Evolutionary conservation across 2,888 invertebrate genomes (phyloP), one percentile per base, ranked within the genome.

Genomic region (Pristionchus fissidentatus): DNA sequence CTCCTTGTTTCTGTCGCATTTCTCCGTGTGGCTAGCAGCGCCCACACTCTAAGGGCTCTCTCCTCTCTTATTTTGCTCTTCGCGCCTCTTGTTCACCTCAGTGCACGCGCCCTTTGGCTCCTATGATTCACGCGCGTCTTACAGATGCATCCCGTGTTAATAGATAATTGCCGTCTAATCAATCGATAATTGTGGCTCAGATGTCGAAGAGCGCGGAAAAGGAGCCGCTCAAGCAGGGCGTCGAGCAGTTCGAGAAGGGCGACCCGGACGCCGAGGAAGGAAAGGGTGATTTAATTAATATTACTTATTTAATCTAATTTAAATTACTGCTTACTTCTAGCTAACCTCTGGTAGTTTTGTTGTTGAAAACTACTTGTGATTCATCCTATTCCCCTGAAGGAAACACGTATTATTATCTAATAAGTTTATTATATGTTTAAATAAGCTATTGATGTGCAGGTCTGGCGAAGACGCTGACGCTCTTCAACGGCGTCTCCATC

Each of bases 401-500:
- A 8, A 32, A 35, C 38, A 32, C n/a, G 38, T 75, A 29, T 32
- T 15, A 75, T 41, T 13, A 35, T 32, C 43, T 41, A n/a, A n/a
- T n/a, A n/a, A 29, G 52, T 22, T 10, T 13, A 38, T 49, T 2
- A 19, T 29, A 26, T 52, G 26, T 52, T 57, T 29, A 29, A 35
- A 38, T 55, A 3, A 26, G 19, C 13, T 49, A 49, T n/a, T n/a
- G n/a, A n/a, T n/a, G n/a, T 60, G 7, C 13, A 81, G 89, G 89
- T 79, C 85, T 91, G 26, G 88, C 87, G 7, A 90, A 89, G 84
- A 86, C 88, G 22, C 84, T 92, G 83, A 89, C 88, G 10, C 88
- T 92, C 60, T 88, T 89, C 86, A 90, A 91, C 84, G 91, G 90
- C 52, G 89, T 91, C 43, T 88, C 89, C 15, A 92, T 92, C 84